Base-by-base conservation (phyloP, 2,113 vertebrate species). In the Holacanthus passer region DNA sequence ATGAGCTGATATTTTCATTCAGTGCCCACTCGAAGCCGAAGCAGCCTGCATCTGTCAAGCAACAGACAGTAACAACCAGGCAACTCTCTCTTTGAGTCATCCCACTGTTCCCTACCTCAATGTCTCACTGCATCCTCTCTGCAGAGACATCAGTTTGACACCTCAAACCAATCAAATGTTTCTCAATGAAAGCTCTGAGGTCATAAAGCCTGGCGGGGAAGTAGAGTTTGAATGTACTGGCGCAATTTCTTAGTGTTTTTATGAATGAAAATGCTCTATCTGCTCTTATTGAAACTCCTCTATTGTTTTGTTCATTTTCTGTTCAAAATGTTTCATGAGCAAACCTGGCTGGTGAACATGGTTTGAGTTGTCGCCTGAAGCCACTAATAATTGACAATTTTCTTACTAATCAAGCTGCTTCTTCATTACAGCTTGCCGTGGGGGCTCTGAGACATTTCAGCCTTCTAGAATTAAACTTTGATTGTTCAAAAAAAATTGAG, bases 51-150 rank as follows among this genome's bases (percentile, higher is more conserved):
- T 73, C 39, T 69, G 24, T 76, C 45, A 58, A 39, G 9, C 58
- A 31, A 41, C 55, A 73, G 29, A 2, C 16, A 43, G 45, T 29
- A 70, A 53, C 9, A 71, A 13, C 11, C 37, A 65, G 43, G 24
- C 29, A 4, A 16, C 24, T 60, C 19, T 66, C 16, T 56, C 22
- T 72, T 41, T 87, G 72, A 89, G 60, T 83, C 81, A 89, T 63
- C 29, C n/a, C 11, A 6, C 27, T 12, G 2, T 73, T 45, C 32
- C 29, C 35, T 16, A 22, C 24, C 22, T 66, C 47, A 45, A 24
- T 45, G 16, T 53, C 58, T 68, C 14, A 7, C 41, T 55, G n/a
- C 45, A 22, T 58, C 70, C 1, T 52, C 43, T 5, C 35, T 32
- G 62, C 45, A 58, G 27, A 50, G 31, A 63, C 19, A 1, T 66